A percentile compares a stretch with the other conserved stretches of the same genome.
Evolutionary conservation across 2,113 vertebrate species (phyloP).

Genomic region (Pogonocichla stellata): DNA sequence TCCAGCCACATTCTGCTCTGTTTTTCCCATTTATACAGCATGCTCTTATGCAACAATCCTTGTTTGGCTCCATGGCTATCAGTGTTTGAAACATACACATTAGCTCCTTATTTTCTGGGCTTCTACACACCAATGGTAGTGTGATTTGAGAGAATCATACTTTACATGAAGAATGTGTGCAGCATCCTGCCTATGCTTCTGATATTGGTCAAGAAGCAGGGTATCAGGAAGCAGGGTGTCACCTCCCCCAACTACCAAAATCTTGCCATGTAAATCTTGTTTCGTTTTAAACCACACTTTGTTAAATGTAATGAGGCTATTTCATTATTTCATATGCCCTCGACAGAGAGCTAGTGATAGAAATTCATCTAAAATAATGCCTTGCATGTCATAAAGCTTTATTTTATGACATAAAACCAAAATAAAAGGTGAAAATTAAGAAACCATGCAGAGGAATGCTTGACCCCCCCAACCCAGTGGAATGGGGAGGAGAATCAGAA

Average conservation of each 20-base stretch:
- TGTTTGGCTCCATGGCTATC: neutral
- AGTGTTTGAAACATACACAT: neutral
- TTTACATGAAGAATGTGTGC: neutral
- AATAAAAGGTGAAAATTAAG: neutral
- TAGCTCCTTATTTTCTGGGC: neutral
- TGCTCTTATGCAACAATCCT: neutral
- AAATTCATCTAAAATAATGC: neutral
- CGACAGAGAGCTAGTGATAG: neutral
- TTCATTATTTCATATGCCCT: neutral
- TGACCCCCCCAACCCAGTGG: neutral
- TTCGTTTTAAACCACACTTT: neutral
- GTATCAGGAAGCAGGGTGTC: neutral
- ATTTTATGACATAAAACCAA: neutral
- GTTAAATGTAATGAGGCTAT: neutral
- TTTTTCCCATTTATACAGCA: neutral
- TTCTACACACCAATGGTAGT: neutral
- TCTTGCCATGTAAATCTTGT: neutral
- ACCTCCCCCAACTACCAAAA: neutral
- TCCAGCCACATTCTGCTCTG: neutral
- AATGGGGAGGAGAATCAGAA: neutral
- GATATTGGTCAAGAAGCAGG: neutral
- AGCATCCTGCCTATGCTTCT: neutral
- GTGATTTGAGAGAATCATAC: neutral
- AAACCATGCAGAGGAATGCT: neutral
- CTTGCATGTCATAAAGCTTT: neutral